A percentile compares a stretch with the other conserved stretches of the same genome.
phyloP scores from a whole-genome alignment of 1,140 invertebrate genomes.

The Philopotamus ludificatus region DNA sequence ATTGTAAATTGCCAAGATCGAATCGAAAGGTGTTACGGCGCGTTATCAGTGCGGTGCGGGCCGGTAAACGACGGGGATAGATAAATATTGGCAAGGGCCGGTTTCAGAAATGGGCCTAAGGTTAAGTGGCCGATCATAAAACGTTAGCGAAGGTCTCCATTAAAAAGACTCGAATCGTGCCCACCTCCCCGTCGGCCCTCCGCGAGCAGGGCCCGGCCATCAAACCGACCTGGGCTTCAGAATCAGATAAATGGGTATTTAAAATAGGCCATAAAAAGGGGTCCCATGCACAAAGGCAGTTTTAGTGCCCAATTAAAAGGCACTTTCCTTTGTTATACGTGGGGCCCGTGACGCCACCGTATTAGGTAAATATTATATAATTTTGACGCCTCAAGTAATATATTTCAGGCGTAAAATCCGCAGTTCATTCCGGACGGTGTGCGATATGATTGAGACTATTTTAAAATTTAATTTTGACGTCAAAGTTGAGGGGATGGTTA shows the following conservation, averaged over 20 bases:
- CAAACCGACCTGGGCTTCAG: conserved; percentile 13
- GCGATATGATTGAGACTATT: too few species aligned
- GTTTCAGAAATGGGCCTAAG: not conserved
- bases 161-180: conserved; percentile 8
- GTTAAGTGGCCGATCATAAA: not conserved
- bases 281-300: not conserved
- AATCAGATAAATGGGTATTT: conserved; percentile 23
- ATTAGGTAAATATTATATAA: conserved; percentile 4
- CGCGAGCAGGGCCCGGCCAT: not conserved
- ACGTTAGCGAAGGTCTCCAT: not conserved
- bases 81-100: not conserved
- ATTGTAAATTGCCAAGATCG: too few species aligned
- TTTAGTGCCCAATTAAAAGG: conserved; percentile 20
- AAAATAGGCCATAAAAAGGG: conserved; percentile 17
- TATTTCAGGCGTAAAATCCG: not conserved
- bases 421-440: not conserved
- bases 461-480: too few species aligned
- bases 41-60: too few species aligned
- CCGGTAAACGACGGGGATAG: too few species aligned
- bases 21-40: too few species aligned
- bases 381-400: not conserved
- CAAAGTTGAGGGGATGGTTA: not conserved
- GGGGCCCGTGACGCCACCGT: not conserved
- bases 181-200: not conserved
- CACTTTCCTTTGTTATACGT: not conserved